phyloP scores from a whole-genome alignment of 2,888 invertebrate genomes.

The Rhagonycha lutea region DNA sequence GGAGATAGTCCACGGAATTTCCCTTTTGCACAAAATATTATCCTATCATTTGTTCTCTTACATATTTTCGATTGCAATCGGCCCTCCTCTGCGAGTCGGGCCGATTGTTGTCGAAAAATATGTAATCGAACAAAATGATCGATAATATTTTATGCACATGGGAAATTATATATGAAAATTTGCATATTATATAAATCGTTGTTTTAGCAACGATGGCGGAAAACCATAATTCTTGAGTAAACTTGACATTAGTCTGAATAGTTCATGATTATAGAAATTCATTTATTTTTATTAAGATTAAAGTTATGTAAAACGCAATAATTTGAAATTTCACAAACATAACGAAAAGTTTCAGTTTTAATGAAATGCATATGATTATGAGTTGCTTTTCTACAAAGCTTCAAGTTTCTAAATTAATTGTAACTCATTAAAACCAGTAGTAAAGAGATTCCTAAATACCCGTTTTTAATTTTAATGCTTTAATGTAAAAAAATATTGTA shows the following conservation, averaged over 20 bases:
- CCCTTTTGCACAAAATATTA: too few relatives aligned
- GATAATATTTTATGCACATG: too few relatives aligned
- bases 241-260: too few relatives aligned
- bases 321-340: too few relatives aligned
- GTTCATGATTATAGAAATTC: background rate
- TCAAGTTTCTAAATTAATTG: background rate
- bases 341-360: background rate
- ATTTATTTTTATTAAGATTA: background rate
- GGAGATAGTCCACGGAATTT: too few relatives aligned
- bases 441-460: background rate
- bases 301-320: background rate
- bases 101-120: too few relatives aligned
- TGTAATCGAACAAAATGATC: too few relatives aligned
- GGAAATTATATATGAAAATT: too few relatives aligned
- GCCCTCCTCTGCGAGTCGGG: too few relatives aligned
- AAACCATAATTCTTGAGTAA: background rate
- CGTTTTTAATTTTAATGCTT: background rate
- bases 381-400: background rate
- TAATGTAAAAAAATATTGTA: background rate
- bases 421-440: background rate
- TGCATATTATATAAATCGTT: too few relatives aligned
- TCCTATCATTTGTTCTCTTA: too few relatives aligned
- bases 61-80: too few relatives aligned
- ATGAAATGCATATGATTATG: background rate
- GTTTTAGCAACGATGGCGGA: background rate